Base-by-base conservation (phyloP, 2,113 vertebrate species). In the Anser cygnoides region DNA sequence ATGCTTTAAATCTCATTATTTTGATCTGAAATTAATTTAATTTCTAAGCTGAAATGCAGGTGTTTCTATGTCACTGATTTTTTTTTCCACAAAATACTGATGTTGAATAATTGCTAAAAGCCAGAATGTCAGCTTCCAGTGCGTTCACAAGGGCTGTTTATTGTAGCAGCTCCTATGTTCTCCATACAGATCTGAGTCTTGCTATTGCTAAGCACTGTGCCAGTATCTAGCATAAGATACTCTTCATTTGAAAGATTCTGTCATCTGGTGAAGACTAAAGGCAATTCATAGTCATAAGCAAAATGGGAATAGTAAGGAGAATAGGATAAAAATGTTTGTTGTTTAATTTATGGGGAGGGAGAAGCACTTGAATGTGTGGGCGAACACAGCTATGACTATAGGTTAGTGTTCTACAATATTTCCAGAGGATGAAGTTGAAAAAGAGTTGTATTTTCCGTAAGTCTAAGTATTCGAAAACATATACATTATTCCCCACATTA, bases 341-440 rank as follows among this genome's bases (percentile, higher is more conserved):
- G 3, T 26, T 39, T 66, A 39, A 12, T 80, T 41, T 89, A 46
- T 81, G 77, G 59, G 12, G 84, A 78, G 10, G 43, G 39, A 68
- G 6, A 33, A 10, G 66, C 37, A 41, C 20, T 3, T 16, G 21
- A 58, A 16, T 4, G 0, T 9, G 8, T 6, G 9, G 11, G 5
- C 57, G 11, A 70, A 35, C 16, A 10, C 23, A 62, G 8, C 43
- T 20, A 13, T 31, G 43, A n/a, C 21, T 46, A 13, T 11, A 43
- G 13, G 33, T 73, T 49, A 73, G 14, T 33, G 18, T 86, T 77
- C 59, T 55, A 23, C 28, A 58, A 5, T 49, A 23, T 54, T 91
- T 89, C 35, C 23, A 57, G 41, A 58, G 82, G 49, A 44, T 23
- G 23, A 90, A 26, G 29, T 13, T 54, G 21, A 65, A 66, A 72